Evolutionary conservation across 2,797 vertebrate species (phyloP).

Genomic region (Clarias laeviceps): DNA sequence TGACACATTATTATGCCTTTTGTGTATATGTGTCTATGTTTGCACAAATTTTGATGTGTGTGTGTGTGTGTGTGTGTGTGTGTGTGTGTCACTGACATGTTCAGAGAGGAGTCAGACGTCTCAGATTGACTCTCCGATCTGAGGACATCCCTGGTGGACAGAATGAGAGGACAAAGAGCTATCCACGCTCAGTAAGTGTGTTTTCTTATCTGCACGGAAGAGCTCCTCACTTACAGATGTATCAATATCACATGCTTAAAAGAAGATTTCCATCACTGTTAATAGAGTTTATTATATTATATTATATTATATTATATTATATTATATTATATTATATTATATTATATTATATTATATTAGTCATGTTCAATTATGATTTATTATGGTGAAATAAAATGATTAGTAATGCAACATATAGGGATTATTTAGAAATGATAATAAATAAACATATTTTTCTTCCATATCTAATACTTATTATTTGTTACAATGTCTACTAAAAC

Average conservation of each 20-base stretch:
- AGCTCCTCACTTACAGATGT: not conserved
- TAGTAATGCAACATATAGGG: not conserved
- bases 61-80: constrained; percentile 10
- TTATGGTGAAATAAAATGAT: too few relatives aligned
- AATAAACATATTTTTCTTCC: not conserved
- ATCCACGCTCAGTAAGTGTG: constrained; percentile 78
- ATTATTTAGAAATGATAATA: not conserved
- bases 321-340: not conserved
- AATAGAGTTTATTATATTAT: not conserved
- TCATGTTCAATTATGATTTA: not conserved
- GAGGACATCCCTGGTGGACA: constrained; percentile 70
- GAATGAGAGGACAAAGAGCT: constrained; percentile 68
- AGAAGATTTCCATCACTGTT: not conserved
- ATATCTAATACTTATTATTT: not conserved
- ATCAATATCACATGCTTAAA: not conserved
- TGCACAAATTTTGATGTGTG: constrained; percentile 8
- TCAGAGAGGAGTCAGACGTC: constrained; percentile 84
- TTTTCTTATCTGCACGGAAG: constrained; percentile 8
- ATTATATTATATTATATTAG: not conserved
- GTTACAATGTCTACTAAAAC: not conserved
- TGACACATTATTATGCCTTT: not conserved
- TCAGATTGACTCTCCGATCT: constrained; percentile 87
- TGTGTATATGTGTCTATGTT: constrained; percentile 13
- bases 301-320: not conserved
- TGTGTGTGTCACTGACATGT: not conserved